Percentiles rank a stretch among this genome's conserved stretches.
phyloP scores from a whole-genome alignment of 1,140 invertebrate genomes.

The Penaeus indicus region DNA sequence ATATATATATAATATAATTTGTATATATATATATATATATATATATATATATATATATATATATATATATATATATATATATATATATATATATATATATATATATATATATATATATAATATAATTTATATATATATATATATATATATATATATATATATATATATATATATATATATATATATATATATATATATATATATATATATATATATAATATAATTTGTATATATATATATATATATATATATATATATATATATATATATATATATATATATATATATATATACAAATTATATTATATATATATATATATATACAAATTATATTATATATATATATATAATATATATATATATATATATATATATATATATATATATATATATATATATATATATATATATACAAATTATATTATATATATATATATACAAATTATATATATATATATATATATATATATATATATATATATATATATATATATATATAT shows the following conservation, averaged over 20 bases:
- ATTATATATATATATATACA: too few relatives aligned
- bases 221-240: background rate
- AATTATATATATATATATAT: too few relatives aligned
- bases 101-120: too few relatives aligned
- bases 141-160: too few relatives aligned
- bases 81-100: too few relatives aligned
- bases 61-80: too few relatives aligned
- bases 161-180: background rate
- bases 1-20: background rate
- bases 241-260: background rate
- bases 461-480: too few relatives aligned
- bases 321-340: background rate
- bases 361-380: background rate
- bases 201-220: slow-evolving; percentile 6
- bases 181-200: slow-evolving; percentile 26
- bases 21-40: too few relatives aligned
- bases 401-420: background rate
- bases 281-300: background rate
- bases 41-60: too few relatives aligned
- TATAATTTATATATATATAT: too few relatives aligned
- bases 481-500: too few relatives aligned
- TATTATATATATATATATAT: background rate
- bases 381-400: background rate
- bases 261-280: slow-evolving; percentile 26
- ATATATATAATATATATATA: background rate